Percentiles rank a stretch among this genome's conserved stretches.
These are phyloP conservation scores for Eriosoma lanigerum DNA, from an alignment of 1,140 invertebrate genomes.

Conservation along the genomic window DNA sequence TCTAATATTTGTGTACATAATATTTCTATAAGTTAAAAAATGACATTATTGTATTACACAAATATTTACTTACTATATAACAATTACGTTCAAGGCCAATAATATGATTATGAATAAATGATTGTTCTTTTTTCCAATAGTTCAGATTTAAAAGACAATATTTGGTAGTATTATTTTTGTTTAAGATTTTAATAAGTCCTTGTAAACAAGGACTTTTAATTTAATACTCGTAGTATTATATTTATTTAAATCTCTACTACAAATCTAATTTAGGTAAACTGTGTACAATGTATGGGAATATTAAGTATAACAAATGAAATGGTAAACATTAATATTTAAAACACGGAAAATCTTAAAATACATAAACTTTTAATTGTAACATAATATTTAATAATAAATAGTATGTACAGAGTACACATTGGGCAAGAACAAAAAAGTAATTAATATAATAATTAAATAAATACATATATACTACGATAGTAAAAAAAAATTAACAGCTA, in stretches of 20 bases:
- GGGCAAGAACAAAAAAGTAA: not conserved
- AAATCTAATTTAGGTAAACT: too few relatives aligned
- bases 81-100: not conserved
- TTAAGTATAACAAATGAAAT: too few relatives aligned
- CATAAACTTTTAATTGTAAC: not conserved
- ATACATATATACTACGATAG: not conserved
- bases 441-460: not conserved
- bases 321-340: too few relatives aligned
- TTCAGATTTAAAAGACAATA: conserved; percentile 13
- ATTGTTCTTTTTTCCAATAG: not conserved
- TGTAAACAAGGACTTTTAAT: too few relatives aligned
- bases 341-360: too few relatives aligned
- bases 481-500: not conserved
- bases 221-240: too few relatives aligned
- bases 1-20: too few relatives aligned
- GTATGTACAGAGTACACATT: not conserved
- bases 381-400: not conserved
- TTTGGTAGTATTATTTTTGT: conserved; percentile 18
- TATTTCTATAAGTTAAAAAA: too few relatives aligned
- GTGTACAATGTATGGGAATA: too few relatives aligned
- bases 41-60: conserved; percentile 5
- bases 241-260: too few relatives aligned
- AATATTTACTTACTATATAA: not conserved
- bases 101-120: too few relatives aligned
- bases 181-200: too few relatives aligned